These are phyloP conservation scores for Zaprionus capensis DNA, from an alignment of 1,140 invertebrate genomes.

Conservation along the genomic window DNA sequence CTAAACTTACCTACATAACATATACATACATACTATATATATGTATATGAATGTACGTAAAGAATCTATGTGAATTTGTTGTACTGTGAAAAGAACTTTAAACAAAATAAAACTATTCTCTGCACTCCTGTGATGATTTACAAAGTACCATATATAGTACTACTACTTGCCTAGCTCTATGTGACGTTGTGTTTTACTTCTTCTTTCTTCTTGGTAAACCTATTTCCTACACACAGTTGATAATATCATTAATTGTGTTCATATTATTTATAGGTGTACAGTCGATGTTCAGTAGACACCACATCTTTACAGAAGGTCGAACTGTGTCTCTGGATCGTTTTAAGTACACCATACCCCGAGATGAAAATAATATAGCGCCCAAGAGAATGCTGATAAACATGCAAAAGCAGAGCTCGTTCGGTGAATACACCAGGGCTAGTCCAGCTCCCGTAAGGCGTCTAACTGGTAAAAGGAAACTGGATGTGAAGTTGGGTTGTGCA, in stretches of 20 bases:
- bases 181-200: slow-evolving; percentile 22
- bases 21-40: slow-evolving; percentile 1
- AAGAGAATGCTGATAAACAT: slow-evolving; percentile 24
- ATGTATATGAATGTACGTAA: slow-evolving; percentile 26
- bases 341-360: slow-evolving; percentile 42
- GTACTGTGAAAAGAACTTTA: slow-evolving; percentile 38
- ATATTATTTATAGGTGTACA: neutral
- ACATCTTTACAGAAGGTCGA: slow-evolving; percentile 60
- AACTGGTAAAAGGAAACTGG: neutral
- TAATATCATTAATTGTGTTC: slow-evolving; percentile 3
- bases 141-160: slow-evolving; percentile 20
- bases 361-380: neutral
- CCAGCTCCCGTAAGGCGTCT: slow-evolving; percentile 3
- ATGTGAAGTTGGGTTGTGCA: neutral
- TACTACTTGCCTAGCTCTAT: slow-evolving; percentile 29
- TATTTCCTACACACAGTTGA: neutral
- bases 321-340: slow-evolving; percentile 70
- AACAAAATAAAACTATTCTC: slow-evolving; percentile 69
- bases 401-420: slow-evolving; percentile 32
- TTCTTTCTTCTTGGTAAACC: neutral
- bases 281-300: slow-evolving; percentile 50
- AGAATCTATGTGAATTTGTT: slow-evolving; percentile 35
- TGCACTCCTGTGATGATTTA: slow-evolving; percentile 75
- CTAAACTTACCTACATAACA: slow-evolving; percentile 12
- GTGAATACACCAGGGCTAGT: slow-evolving; percentile 10